These are phyloP conservation scores for Pogona vitticeps DNA, from an alignment of 2,113 vertebrate genomes.

Conservation along the genomic window DNA sequence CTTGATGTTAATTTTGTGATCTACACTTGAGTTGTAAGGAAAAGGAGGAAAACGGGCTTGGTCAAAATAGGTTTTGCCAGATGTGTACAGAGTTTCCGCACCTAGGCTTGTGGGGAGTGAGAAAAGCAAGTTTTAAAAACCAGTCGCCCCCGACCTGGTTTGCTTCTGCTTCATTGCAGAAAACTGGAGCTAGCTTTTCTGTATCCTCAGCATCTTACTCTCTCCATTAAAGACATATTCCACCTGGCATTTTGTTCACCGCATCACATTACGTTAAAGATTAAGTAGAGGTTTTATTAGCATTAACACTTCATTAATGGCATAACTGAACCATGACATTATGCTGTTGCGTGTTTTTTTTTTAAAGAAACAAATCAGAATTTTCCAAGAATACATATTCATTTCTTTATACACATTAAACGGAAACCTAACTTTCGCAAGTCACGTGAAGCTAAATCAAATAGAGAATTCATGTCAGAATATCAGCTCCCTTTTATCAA, in stretches of 20 bases:
- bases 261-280: background rate
- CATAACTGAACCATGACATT: slow-evolving; percentile 1
- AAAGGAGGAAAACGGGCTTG: too few relatives aligned
- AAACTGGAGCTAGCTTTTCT: background rate
- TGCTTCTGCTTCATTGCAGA: background rate
- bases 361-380: background rate
- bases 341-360: background rate
- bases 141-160: too few relatives aligned
- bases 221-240: background rate
- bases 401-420: background rate
- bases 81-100: too few relatives aligned
- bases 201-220: background rate
- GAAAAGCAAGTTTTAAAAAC: too few relatives aligned
- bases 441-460: background rate
- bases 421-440: background rate
- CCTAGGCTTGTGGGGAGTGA: too few relatives aligned
- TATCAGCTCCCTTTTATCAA: background rate
- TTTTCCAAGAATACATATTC: background rate
- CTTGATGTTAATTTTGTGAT: too few relatives aligned
- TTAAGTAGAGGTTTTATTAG: background rate
- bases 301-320: background rate
- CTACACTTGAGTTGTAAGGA: too few relatives aligned
- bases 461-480: background rate
- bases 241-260: background rate
- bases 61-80: too few relatives aligned